Evolutionary conservation across 2,113 vertebrate species (phyloP).

Genomic region (Scolopax mira): DNA sequence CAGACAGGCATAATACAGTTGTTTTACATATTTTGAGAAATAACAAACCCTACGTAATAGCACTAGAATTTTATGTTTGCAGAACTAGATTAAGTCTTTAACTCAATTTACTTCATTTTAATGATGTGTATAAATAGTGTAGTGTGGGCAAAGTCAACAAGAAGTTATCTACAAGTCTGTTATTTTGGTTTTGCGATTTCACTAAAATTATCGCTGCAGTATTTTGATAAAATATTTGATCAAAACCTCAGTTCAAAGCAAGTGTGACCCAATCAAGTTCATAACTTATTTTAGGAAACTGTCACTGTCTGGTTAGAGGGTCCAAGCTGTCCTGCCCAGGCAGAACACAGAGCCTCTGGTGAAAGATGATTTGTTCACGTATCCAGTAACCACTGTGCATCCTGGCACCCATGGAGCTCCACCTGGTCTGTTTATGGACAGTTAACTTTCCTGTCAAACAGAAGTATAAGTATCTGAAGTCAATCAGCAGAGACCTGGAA

Average conservation of each 20-base stretch:
- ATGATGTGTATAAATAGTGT: neutral
- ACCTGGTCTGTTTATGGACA: neutral
- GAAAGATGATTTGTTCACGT: neutral
- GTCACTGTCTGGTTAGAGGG: neutral
- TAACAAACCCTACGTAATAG: neutral
- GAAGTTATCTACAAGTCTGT: neutral
- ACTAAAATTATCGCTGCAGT: neutral
- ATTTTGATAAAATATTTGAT: neutral
- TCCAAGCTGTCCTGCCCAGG: neutral
- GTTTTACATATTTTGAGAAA: neutral
- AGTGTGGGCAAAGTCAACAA: neutral
- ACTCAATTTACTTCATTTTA: neutral
- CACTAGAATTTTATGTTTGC: neutral
- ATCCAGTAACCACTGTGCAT: neutral
- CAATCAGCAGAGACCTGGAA: neutral
- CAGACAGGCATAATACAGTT: neutral
- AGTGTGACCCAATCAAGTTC: neutral
- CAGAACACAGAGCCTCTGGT: neutral
- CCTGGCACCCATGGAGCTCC: neutral
- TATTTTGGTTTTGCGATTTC: neutral
- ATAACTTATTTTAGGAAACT: neutral
- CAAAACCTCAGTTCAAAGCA: neutral
- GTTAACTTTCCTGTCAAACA: neutral
- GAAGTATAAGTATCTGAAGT: neutral
- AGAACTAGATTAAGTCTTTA: neutral